A percentile compares a stretch with the other conserved stretches of the same genome.
These are phyloP conservation scores for Ichneumon xanthorius DNA, from an alignment of 2,888 invertebrate genomes.

Conservation along the genomic window DNA sequence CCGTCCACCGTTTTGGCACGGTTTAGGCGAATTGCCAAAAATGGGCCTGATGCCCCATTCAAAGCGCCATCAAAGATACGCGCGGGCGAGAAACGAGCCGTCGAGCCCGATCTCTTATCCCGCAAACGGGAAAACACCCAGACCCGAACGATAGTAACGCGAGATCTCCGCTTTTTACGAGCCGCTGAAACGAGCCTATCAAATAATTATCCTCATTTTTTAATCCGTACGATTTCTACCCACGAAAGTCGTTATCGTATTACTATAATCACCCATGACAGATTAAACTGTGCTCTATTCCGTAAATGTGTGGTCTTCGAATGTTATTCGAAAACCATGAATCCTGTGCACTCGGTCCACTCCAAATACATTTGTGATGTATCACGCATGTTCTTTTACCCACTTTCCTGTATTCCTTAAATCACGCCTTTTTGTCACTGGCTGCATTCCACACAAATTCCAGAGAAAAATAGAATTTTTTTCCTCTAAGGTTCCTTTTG, in stretches of 20 bases:
- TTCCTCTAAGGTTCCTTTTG: slow-evolving; percentile 40
- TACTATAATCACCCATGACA: background rate
- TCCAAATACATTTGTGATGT: too few species aligned
- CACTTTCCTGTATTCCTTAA: too few species aligned
- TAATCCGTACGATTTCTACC: background rate
- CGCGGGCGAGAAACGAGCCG: slow-evolving; percentile 64
- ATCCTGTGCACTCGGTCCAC: too few species aligned
- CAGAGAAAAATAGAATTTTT: too few species aligned
- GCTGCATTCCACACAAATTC: too few species aligned
- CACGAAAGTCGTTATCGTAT: background rate
- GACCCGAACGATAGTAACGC: slow-evolving; percentile 16
- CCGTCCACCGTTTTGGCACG: slow-evolving; percentile 14
- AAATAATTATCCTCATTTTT: slow-evolving; percentile 5
- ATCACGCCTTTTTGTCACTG: too few species aligned
- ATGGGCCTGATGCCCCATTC: slow-evolving; percentile 83
- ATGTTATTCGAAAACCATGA: too few species aligned
- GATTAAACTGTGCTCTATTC: too few species aligned
- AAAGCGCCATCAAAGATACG: slow-evolving; percentile 79
- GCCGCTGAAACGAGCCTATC: slow-evolving; percentile 12
- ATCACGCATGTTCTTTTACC: too few species aligned
- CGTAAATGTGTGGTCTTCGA: too few species aligned
- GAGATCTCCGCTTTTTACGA: slow-evolving; percentile 24
- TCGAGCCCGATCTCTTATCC: background rate
- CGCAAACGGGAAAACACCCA: background rate
- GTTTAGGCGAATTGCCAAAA: slow-evolving; percentile 75